Base-by-base conservation (phyloP, 2,888 invertebrate species). In the Bhutanitis thaidina region DNA sequence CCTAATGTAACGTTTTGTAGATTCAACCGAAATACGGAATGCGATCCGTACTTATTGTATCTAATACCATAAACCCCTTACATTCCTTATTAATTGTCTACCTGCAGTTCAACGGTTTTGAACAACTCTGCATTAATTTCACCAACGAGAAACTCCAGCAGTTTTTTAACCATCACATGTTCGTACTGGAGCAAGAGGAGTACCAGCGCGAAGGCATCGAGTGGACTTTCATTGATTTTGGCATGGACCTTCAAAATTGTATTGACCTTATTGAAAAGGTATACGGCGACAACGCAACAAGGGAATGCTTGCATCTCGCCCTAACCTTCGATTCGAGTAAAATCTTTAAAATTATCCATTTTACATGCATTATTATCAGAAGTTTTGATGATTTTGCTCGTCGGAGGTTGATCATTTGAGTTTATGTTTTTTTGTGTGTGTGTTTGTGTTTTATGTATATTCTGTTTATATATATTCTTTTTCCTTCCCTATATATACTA, bases 121-220 rank as follows among this genome's bases (percentile, higher is more conserved):
- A 98, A 92, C 98, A 98, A 92, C 93, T 98, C 84, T 98, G 97
- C 92, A 98, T 98, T 93, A 98, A 98, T 93, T 98, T 98, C 92
- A 98, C 97, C 90, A 98, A 98, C 89, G 97, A 98, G 92, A 96
- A 97, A 90, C 93, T 98, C 76, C 98, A 98, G 91, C 98, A 98
- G 90, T 98, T 97, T 94, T 98, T 98, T 95, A 98, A 98, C 91
- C 97, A 98, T 81, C 96, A 98, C 93, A 98, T 98, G 97, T 98
- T 98, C 91, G 97, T 98, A 72, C 93, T 98, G 71, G 97, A 98
- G 89, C 97, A 98, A 94, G 97, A 98, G 88, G 97, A 97, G 84
- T 98, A 98, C 92, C 95, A 96, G 90, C 93, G 90, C 74, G 97
- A 98, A 88, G 97, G 97, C 80, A 97, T 98, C 90, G 92, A 96